phyloP scores from a whole-genome alignment of 2,113 vertebrate genomes.

The Hucho hucho region DNA sequence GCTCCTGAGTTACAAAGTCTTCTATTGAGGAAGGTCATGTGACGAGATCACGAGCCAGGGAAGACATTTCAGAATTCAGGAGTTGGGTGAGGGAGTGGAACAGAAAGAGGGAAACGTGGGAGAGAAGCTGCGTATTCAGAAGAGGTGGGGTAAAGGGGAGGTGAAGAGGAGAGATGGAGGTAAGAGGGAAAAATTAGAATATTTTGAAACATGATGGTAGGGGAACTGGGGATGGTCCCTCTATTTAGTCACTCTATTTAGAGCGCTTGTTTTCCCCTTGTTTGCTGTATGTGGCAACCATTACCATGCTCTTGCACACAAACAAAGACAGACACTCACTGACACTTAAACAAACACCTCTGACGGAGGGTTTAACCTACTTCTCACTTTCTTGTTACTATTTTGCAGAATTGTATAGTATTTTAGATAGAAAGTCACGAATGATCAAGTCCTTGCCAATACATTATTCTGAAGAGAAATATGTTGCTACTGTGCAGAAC shows the following conservation, averaged over 20 bases:
- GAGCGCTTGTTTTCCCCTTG: background rate
- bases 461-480: background rate
- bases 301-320: too few relatives aligned
- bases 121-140: background rate
- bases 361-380: too few relatives aligned
- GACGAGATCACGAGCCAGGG: conserved; percentile 43
- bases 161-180: background rate
- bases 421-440: background rate
- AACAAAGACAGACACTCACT: too few relatives aligned
- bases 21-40: conserved; percentile 62
- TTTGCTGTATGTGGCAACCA: background rate
- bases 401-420: background rate
- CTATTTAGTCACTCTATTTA: background rate
- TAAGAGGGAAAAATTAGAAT: background rate
- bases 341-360: too few relatives aligned
- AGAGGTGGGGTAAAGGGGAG: background rate
- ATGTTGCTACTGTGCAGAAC: background rate
- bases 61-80: conserved; percentile 34
- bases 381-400: background rate
- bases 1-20: conserved; percentile 44
- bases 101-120: background rate
- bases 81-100: background rate
- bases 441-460: background rate
- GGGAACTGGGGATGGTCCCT: background rate
- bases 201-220: background rate